A percentile compares a stretch with the other conserved stretches of the same genome.
These are phyloP conservation scores for Oreochromis aureus DNA, from an alignment of 2,113 vertebrate species.

Conservation along the genomic window DNA sequence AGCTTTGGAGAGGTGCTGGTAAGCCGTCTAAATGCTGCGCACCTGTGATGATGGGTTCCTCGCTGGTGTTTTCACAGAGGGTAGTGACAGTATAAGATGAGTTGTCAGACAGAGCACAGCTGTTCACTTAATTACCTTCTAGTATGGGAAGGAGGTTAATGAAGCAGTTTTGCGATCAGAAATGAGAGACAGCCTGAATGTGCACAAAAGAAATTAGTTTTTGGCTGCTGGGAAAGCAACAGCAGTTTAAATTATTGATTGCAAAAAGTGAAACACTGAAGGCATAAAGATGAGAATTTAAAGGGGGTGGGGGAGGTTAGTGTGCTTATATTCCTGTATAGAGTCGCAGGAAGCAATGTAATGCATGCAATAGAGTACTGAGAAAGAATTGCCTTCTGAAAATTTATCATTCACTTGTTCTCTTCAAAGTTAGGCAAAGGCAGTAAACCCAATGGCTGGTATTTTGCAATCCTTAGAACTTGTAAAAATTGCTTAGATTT, in stretches of 20 bases:
- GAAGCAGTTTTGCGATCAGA: slow-evolving; percentile 62
- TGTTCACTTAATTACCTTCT: slow-evolving; percentile 70
- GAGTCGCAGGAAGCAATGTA: neutral
- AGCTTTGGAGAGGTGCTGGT: slow-evolving; percentile 36
- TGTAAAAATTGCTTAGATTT: neutral
- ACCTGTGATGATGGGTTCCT: slow-evolving; percentile 54
- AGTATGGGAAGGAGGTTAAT: slow-evolving; percentile 68
- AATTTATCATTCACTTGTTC: neutral
- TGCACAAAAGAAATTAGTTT: slow-evolving; percentile 67
- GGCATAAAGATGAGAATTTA: slow-evolving; percentile 2
- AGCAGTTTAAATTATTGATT: slow-evolving; percentile 51
- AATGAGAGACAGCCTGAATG: slow-evolving; percentile 53
- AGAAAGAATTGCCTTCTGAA: neutral
- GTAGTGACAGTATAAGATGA: slow-evolving; percentile 23
- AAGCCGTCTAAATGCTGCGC: slow-evolving; percentile 38
- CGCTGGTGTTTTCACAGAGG: slow-evolving; percentile 15
- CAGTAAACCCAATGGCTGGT: neutral
- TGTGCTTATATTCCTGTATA: neutral
- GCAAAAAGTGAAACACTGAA: slow-evolving; percentile 24
- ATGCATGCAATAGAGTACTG: neutral
- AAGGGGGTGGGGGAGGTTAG: neutral
- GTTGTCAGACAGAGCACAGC: slow-evolving; percentile 68
- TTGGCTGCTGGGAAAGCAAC: slow-evolving; percentile 46
- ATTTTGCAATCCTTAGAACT: neutral
- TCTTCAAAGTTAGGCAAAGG: neutral